Evolutionary conservation across 2,797 vertebrate genomes (phyloP), one percentile per base, ranked within the genome.

Genomic region (Somateria mollissima): DNA sequence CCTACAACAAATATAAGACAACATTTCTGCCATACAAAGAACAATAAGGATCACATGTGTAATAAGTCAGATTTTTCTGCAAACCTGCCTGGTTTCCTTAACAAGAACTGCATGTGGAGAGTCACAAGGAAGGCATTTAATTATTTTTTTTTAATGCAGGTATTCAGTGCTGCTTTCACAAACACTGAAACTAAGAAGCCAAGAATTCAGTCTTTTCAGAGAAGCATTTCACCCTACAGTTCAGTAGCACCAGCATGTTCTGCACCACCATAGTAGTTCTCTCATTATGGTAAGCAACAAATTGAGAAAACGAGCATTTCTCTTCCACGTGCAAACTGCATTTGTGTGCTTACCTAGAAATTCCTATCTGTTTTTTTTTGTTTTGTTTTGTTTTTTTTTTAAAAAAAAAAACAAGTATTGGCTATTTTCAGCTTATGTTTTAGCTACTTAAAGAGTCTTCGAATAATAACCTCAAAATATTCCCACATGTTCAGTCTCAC

Each of bases 381-480:
- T 21, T 21, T 21, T 36, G 34, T 36, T 36, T 36, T 36, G 34
- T 20, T 45, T 45, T 20, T 45, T 45, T 45, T 45, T 9, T 39
- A 39, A 41, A 41, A 41, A 64, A 89, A 83, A 37, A 43, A 53
- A 43, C 60, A 39, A 60, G 22, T 15, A n/a, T 6, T 45, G 28
- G 12, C 78, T 70, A 49, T 83, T 95, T 92, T 58, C 82, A 83
- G 36, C 69, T 93, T 53, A 20, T 12, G 30, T 69, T 82, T 92
- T 80, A 88, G 49, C 54, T 82, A 67, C 36, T 81, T 87, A 41
- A 79, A 91, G 22, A 47, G 73, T 49, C 65, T 85, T 91, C 72
- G 78, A 74, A 92, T 87, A 90, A 91, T 74, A 11, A 3, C 64
- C 72, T 56, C 47, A 75, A 97, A 95, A 94, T 79, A 95, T 64